These are phyloP conservation scores for Tympanuchus pallidicinctus DNA, from an alignment of 2,113 vertebrate species.

Conservation along the genomic window DNA sequence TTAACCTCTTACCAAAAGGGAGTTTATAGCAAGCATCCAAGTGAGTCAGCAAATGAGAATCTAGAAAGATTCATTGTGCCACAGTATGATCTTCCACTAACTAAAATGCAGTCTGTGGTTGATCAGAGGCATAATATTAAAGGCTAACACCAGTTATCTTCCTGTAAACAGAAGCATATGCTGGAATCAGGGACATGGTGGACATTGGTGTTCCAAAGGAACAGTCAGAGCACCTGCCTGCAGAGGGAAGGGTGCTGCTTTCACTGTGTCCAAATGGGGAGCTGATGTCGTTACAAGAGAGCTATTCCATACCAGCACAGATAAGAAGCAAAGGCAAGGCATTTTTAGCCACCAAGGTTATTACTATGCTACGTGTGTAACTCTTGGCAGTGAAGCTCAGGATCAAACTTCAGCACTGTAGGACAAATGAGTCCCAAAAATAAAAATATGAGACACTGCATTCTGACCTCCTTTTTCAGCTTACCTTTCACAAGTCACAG, in stretches of 20 bases:
- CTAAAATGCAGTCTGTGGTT: background rate
- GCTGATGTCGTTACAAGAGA: background rate
- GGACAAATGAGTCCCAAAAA: background rate
- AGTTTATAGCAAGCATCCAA: background rate
- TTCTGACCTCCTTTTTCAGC: background rate
- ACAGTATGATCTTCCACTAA: background rate
- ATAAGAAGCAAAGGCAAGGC: background rate
- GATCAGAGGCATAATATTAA: background rate
- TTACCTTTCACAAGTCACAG: background rate
- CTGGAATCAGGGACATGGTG: background rate
- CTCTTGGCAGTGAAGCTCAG: background rate
- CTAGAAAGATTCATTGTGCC: background rate
- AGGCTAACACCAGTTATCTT: background rate
- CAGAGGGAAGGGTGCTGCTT: background rate
- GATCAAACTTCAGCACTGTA: background rate
- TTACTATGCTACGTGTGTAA: background rate
- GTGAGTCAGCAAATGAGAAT: slow-evolving; percentile 23
- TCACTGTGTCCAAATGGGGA: background rate
- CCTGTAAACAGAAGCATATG: background rate
- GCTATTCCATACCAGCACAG: background rate
- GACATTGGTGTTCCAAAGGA: background rate
- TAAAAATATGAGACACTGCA: fast-evolving
- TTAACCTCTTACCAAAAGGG: background rate
- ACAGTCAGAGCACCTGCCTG: background rate
- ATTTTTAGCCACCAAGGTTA: background rate